Base-by-base conservation (phyloP, 2,113 vertebrate species). In the Pseudorasbora parva region DNA sequence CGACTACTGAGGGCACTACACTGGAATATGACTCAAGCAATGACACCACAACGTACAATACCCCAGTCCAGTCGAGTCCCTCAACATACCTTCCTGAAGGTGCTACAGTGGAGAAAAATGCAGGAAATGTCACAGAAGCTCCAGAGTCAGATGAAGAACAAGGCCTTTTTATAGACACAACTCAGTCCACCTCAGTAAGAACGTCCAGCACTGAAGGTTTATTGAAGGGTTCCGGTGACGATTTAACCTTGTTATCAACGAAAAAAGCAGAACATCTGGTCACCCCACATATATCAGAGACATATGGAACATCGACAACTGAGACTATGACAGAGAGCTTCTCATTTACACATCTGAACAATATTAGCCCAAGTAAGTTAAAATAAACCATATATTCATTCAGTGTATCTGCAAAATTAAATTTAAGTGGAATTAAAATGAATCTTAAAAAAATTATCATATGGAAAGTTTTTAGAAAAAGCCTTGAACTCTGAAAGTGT, bases 321-420 rank as follows among this genome's bases (percentile, higher is more conserved):
- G 82, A 84, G 47, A n/a, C 33, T 30, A 45, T 37, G 23, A 85
- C 80, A 51, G n/a, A 69, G 41, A 62, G 54, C 27, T 60, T 56
- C 19, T 66, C 78, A 30, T 47, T 80, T 23, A 66, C 51, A 51
- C 25, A 77, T 87, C 23, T 62, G 54, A 84, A 15, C 74, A 54
- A 43, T 14, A 56, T 72, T 33, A 84, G 49, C 47, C 21, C 37
- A 43, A 83, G 86, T 87, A 85, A 85, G 86, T 57, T 8, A 23
- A 75, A 30, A 72, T 1, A 60, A 80, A 12, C 11, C 21, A 56
- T 2, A n/a, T 84, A 23, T 2, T 64, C 60, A 23, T 45, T 23
- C 11, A 23, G 19, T 45, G 19, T 45, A 45, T 43, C 11, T 8
- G 41, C 37, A 71, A 43, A 41, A 43, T 23, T 0, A 37, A 5